phyloP scores from a whole-genome alignment of 1,140 invertebrate species.

The Leptinotarsa texana region DNA sequence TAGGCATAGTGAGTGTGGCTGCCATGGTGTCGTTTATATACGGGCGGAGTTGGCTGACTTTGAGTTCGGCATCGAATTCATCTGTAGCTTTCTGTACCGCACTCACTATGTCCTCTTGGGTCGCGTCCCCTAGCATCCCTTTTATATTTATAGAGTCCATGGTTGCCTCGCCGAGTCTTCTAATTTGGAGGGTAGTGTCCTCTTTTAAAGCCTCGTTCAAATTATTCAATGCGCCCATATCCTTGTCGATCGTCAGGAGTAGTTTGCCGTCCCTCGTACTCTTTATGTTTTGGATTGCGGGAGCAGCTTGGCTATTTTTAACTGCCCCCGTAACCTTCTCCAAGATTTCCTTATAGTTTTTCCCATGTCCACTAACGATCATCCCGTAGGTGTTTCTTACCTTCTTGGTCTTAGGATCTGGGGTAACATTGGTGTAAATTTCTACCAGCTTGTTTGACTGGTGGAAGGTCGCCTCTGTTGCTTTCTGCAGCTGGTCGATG shows the following conservation, averaged over 20 bases:
- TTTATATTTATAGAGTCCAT: slow-evolving; percentile 10
- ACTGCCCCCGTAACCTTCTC: background rate
- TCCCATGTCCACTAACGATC: no score
- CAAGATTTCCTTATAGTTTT: background rate
- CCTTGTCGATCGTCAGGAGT: slow-evolving; percentile 4
- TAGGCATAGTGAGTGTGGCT: slow-evolving; percentile 9
- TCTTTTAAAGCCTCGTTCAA: background rate
- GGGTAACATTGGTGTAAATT: no score
- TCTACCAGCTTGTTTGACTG: no score
- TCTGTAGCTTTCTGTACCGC: background rate
- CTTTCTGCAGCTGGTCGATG: no score
- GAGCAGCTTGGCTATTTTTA: background rate
- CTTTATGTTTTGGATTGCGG: background rate
- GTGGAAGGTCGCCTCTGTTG: no score
- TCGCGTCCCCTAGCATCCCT: slow-evolving; percentile 18
- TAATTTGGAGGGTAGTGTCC: background rate
- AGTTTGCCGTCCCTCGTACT: slow-evolving; percentile 14
- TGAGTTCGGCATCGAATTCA: background rate
- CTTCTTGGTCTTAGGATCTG: no score
- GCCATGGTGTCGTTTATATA: slow-evolving; percentile 14
- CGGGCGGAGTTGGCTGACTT: slow-evolving; percentile 22
- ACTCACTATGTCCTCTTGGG: background rate
- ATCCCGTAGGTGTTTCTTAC: no score
- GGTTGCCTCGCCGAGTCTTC: background rate
- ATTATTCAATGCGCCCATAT: background rate